These are phyloP conservation scores for Pogonognathellus flavescens DNA, from an alignment of 1,140 invertebrate species.

Conservation along the genomic window DNA sequence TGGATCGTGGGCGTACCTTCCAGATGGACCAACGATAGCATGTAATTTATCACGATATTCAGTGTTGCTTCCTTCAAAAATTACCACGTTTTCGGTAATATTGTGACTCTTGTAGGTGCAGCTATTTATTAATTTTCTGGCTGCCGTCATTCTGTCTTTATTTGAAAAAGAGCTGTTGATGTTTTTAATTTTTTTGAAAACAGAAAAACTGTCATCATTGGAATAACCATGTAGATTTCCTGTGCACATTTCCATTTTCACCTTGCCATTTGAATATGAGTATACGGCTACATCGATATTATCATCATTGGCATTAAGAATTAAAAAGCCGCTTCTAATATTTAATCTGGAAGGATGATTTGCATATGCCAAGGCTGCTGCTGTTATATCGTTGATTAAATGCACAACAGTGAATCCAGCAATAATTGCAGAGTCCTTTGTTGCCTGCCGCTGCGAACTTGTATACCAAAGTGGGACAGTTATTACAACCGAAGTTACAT, in stretches of 20 bases:
- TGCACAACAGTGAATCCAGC: slow-evolving; percentile 70
- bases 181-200: neutral
- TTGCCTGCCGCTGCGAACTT: slow-evolving; percentile 41
- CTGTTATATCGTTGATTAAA: slow-evolving; percentile 71
- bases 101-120: neutral
- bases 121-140: neutral
- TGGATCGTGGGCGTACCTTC: neutral
- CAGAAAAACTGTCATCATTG: neutral
- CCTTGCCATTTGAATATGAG: neutral
- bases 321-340: neutral
- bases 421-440: slow-evolving; percentile 67
- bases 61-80: neutral
- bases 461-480: slow-evolving; percentile 33
- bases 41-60: neutral
- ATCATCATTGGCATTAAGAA: neutral
- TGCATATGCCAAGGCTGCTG: slow-evolving; percentile 72
- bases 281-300: neutral
- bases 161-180: too few species aligned
- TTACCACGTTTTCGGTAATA: neutral
- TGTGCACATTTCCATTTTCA: neutral
- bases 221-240: neutral
- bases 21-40: neutral
- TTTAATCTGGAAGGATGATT: neutral
- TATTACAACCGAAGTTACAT: neutral
- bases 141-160: too few species aligned